A percentile compares a stretch with the other conserved stretches of the same genome.
These are phyloP conservation scores for Aix galericulata DNA, from an alignment of 2,113 vertebrate species.

Conservation along the genomic window DNA sequence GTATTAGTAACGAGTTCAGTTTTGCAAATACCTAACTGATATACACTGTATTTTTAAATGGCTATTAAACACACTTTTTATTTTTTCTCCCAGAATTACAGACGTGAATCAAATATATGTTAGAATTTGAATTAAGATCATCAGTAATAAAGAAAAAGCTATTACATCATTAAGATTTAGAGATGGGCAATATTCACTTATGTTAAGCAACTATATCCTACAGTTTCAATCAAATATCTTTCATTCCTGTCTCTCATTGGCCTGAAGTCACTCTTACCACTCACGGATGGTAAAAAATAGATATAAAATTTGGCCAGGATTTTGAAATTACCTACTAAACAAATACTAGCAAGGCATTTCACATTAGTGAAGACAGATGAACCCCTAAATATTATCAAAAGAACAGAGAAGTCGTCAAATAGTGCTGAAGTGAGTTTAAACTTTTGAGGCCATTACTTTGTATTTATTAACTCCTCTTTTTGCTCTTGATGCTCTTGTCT, in stretches of 20 bases:
- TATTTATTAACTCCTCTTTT: background rate
- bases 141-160: background rate
- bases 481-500: background rate
- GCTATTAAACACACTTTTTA: background rate
- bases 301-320: background rate
- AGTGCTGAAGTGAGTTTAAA: background rate
- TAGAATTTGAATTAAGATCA: background rate
- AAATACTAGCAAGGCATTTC: background rate
- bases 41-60: background rate
- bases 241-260: background rate
- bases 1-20: background rate
- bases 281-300: background rate
- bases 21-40: background rate
- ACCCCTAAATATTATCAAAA: background rate
- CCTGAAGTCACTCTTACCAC: background rate
- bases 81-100: background rate
- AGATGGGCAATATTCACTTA: background rate
- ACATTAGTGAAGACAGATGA: background rate
- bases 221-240: background rate
- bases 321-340: background rate
- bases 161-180: background rate
- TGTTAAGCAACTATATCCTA: background rate
- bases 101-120: background rate
- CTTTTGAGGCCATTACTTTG: background rate
- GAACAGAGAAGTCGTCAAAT: background rate